A percentile compares a stretch with the other conserved stretches of the same genome.
Evolutionary conservation across 2,888 invertebrate species (phyloP).

Genomic region (Poecilus cupreus): DNA sequence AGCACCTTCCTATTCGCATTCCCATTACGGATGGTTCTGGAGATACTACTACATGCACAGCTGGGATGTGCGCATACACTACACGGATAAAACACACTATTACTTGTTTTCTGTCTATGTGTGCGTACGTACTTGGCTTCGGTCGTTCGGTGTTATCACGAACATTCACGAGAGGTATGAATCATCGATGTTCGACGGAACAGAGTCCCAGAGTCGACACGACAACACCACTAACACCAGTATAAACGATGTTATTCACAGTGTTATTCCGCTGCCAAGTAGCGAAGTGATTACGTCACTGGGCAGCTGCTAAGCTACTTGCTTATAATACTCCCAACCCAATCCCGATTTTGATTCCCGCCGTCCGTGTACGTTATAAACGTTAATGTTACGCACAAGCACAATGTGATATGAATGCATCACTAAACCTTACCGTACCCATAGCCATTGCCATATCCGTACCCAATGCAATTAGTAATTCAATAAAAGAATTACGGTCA

Average conservation of each 20-base stretch:
- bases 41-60: not conserved
- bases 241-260: constrained; percentile 35
- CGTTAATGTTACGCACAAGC: constrained; percentile 26
- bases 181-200: constrained; percentile 6
- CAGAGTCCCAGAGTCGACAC: constrained; percentile 36
- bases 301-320: constrained; percentile 34
- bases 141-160: constrained; percentile 39
- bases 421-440: not conserved
- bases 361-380: not conserved
- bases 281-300: constrained; percentile 47
- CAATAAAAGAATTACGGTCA: not conserved
- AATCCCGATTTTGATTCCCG: not conserved
- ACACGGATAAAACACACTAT: too few relatives aligned
- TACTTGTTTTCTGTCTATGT: not conserved
- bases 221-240: not conserved
- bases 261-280: constrained; percentile 50
- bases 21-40: not conserved
- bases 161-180: constrained; percentile 50
- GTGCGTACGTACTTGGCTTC: constrained; percentile 29
- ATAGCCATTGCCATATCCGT: not conserved
- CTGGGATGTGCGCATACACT: constrained; percentile 52
- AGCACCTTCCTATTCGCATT: not conserved
- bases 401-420: not conserved
- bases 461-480: not conserved
- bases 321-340: constrained; percentile 7